These are phyloP conservation scores for Pelmatolapia mariae DNA, from an alignment of 2,113 vertebrate species.

Conservation along the genomic window DNA sequence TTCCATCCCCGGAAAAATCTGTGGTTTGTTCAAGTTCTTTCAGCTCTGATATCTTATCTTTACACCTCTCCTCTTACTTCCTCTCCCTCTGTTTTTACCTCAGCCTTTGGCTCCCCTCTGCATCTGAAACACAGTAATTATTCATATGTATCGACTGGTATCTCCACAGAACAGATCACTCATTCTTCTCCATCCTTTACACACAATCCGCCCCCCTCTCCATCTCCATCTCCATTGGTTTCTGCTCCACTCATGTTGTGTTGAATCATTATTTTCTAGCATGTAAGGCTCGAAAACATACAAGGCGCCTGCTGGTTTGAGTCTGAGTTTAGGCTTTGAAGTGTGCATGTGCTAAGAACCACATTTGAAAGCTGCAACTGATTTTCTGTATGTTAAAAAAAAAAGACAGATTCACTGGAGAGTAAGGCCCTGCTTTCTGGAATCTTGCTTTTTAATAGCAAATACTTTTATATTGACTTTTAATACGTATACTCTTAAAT, in stretches of 20 bases:
- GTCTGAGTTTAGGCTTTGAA: constrained; percentile 25
- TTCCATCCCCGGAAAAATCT: background rate
- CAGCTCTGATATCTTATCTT: background rate
- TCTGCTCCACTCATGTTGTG: background rate
- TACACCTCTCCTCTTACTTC: background rate
- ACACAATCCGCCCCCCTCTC: background rate
- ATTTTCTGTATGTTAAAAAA: constrained; percentile 13
- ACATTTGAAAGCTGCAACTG: constrained; percentile 3
- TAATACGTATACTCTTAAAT: background rate
- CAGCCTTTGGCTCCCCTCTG: background rate
- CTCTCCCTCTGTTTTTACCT: background rate
- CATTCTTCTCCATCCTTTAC: background rate
- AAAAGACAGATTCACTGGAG: background rate
- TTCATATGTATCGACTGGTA: constrained; percentile 22
- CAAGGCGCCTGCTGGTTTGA: background rate
- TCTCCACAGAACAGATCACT: background rate
- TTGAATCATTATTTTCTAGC: background rate
- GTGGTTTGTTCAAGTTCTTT: background rate
- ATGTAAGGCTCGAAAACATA: background rate
- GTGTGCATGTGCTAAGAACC: background rate
- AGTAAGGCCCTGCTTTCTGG: background rate
- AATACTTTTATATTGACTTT: background rate
- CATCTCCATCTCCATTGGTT: background rate
- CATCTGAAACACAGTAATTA: background rate
- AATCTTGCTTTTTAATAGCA: background rate